phyloP scores from a whole-genome alignment of 2,113 vertebrate genomes.

The Physeter macrocephalus region DNA sequence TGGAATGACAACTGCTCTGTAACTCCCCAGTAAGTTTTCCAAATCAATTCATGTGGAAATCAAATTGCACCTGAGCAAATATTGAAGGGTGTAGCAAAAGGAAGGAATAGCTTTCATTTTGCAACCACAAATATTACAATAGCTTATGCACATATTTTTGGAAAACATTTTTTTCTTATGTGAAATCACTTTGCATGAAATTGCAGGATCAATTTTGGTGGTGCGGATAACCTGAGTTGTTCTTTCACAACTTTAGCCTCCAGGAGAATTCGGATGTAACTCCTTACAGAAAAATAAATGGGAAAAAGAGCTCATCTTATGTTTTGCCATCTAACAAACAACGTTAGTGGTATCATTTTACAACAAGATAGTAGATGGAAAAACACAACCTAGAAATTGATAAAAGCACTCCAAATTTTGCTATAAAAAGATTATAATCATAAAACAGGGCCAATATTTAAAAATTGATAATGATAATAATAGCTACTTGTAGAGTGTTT shows the following conservation, averaged over 20 bases:
- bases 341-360: not conserved
- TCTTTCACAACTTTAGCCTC: slow-evolving; percentile 13
- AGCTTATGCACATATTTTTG: slow-evolving; percentile 67
- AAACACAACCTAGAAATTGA: not conserved
- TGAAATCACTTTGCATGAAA: slow-evolving; percentile 73
- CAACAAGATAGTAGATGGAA: not conserved
- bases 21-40: slow-evolving; percentile 57
- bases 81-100: slow-evolving; percentile 62
- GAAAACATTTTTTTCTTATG: slow-evolving; percentile 68
- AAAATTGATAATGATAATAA: not conserved
- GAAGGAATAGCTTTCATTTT: slow-evolving; percentile 68
- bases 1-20: slow-evolving; percentile 49
- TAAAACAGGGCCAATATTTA: not conserved
- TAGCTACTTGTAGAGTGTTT: not conserved
- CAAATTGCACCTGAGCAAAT: slow-evolving; percentile 81
- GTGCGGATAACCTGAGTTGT: slow-evolving; percentile 34
- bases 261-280: slow-evolving; percentile 22
- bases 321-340: not conserved
- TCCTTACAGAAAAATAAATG: not conserved
- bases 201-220: slow-evolving; percentile 47
- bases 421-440: not conserved
- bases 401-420: not conserved
- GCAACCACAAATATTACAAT: slow-evolving; percentile 68
- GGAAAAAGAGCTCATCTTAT: not conserved
- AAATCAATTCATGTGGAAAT: slow-evolving; percentile 71